phyloP scores from a whole-genome alignment of 2,888 invertebrate species.

The Pecten maximus region DNA sequence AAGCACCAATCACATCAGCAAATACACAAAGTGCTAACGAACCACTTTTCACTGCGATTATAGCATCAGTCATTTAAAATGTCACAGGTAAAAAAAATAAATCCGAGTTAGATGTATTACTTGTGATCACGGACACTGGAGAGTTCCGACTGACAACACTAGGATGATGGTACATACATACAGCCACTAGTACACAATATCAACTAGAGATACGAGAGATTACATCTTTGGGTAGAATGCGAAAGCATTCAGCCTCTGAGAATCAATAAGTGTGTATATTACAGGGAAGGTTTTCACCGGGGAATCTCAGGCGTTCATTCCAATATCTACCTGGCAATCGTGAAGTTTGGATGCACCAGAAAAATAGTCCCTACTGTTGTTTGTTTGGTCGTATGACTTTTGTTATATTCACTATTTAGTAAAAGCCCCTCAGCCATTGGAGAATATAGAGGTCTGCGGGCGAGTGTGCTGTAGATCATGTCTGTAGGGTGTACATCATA shows the following conservation, averaged over 20 bases:
- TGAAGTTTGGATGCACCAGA: not conserved
- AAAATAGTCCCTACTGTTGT: not conserved
- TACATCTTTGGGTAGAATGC: constrained; percentile 1
- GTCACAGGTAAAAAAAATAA: not conserved
- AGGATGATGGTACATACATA: not conserved
- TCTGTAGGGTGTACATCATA: constrained; percentile 15
- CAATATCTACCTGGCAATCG: not conserved
- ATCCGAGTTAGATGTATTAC: not conserved
- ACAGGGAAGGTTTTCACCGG: not conserved
- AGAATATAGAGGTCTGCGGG: not conserved
- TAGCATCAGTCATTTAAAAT: not conserved
- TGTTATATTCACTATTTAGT: not conserved
- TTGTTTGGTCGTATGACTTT: not conserved
- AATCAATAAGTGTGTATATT: not conserved
- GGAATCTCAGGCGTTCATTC: not conserved
- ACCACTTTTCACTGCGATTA: not conserved
- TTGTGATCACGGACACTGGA: not conserved
- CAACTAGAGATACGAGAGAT: constrained; percentile 11
- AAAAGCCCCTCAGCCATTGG: not conserved
- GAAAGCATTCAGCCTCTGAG: not conserved
- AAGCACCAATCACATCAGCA: not conserved
- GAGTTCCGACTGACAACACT: constrained; percentile 6
- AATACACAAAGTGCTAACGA: constrained; percentile 2
- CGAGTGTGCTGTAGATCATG: not conserved
- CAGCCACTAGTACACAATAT: not conserved